A percentile compares a stretch with the other conserved stretches of the same genome.
Conservation (phyloP, 2,797 vertebrate genomes). For the Phalanger gymnotis region DNA sequence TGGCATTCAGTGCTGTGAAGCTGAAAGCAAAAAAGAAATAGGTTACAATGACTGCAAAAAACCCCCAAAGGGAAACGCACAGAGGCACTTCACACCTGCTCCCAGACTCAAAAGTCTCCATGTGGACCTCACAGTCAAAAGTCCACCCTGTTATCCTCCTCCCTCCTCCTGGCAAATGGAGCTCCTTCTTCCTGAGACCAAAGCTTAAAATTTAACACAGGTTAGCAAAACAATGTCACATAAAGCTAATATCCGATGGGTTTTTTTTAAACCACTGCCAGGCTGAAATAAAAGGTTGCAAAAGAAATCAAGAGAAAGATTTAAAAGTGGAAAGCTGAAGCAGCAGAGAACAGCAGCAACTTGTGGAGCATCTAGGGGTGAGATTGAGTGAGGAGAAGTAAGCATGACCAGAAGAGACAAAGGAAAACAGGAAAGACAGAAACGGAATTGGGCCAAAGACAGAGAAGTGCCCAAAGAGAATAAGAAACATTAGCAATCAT, state of each 20-base stretch:
- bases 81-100: not conserved
- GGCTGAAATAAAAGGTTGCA: slow-evolving; percentile 73
- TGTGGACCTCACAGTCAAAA: slow-evolving; percentile 60
- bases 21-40: slow-evolving; percentile 69
- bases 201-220: slow-evolving; percentile 65
- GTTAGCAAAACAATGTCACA: slow-evolving; percentile 63
- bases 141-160: slow-evolving; percentile 65
- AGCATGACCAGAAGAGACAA: slow-evolving; percentile 54
- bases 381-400: slow-evolving; percentile 50
- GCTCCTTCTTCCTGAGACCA: slow-evolving; percentile 58
- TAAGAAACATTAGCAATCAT: slow-evolving; percentile 48
- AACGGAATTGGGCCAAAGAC: slow-evolving; percentile 50
- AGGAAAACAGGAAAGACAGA: slow-evolving; percentile 47
- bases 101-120: slow-evolving; percentile 52
- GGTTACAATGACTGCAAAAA: slow-evolving; percentile 38
- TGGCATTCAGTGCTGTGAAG: slow-evolving; percentile 87
- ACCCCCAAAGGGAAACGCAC: not conserved
- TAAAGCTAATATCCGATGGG: slow-evolving; percentile 57
- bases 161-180: slow-evolving; percentile 60
- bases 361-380: slow-evolving; percentile 56
- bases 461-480: slow-evolving; percentile 44
- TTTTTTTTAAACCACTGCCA: slow-evolving; percentile 60
- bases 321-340: slow-evolving; percentile 56
- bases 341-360: slow-evolving; percentile 68
- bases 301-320: slow-evolving; percentile 40